Base-by-base conservation (phyloP, 2,113 vertebrate genomes). In the Amazona vittata region DNA sequence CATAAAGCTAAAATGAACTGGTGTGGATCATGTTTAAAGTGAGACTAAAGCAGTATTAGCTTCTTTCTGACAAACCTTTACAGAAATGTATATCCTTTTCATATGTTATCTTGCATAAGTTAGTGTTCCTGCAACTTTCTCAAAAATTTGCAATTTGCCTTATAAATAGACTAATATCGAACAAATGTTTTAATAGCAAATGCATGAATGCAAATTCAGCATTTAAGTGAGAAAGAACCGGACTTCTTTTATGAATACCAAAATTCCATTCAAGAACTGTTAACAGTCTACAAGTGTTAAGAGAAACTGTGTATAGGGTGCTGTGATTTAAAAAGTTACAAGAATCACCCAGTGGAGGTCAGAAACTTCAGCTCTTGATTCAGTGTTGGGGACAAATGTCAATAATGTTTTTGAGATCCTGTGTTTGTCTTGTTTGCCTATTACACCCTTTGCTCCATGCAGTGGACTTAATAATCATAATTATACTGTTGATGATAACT, bases 401-500 rank as follows among this genome's bases (percentile, higher is more conserved):
- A 76, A 4, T 76, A 76, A 65, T 0, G 2, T 22, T 89, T 80
- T 31, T 3, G 28, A 84, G 60, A 92, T 81, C n/a, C 76, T 64
- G 77, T 47, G 65, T 93, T 90, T 86, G 69, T 68, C 64, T 86
- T 79, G 70, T 89, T 87, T 0, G 0, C 64, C 63, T 91, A 0
- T 64, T 65, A 71, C 55, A 90, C 60, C 83, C 65, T 95, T 94
- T 81, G 39, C 79, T 94, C 71, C 41, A 15, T 63, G 69, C 41
- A 53, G 41, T 67, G 44, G 37, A 74, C 86, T 89, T 83, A 89
- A 83, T 86, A 70, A 89, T 84, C 46, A 39, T 84, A 91, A 95
- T 95, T 95, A 94, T 22, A 71, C 55, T 89, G 55, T 50, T 65
- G 4, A 7, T 89, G 95, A 92, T 94, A 94, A 91, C 60, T 91